Conservation (phyloP, 1,140 invertebrate species). For the Sitobion miscanthi region DNA sequence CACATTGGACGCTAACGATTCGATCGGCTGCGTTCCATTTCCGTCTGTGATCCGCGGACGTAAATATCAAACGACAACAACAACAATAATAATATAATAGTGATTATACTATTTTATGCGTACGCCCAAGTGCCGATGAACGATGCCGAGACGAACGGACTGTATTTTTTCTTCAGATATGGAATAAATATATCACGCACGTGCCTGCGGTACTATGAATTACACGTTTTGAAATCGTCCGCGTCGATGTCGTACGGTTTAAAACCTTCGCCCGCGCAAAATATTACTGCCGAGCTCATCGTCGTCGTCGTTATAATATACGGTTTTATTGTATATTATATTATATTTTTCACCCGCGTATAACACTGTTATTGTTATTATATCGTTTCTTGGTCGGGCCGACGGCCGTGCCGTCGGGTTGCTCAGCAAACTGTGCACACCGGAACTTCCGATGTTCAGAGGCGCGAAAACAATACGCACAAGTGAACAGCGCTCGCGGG, state of each 20-base stretch:
- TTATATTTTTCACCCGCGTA: neutral
- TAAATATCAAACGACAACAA: neutral
- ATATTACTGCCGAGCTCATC: neutral
- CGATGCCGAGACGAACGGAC: neutral
- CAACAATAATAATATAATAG: neutral
- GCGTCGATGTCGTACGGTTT: neutral
- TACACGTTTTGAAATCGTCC: neutral
- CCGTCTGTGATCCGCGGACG: neutral
- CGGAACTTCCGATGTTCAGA: slow-evolving; percentile 42
- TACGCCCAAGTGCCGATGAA: too few relatives aligned
- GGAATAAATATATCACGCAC: neutral
- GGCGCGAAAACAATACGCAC: slow-evolving; percentile 29
- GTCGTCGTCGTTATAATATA: neutral
- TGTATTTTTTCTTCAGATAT: neutral
- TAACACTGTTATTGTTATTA: neutral
- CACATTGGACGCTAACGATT: neutral
- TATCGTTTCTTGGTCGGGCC: neutral
- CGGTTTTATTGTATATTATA: neutral
- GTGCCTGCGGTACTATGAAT: neutral
- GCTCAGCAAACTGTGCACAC: slow-evolving; percentile 15
- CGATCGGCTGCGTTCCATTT: neutral
- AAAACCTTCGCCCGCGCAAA: neutral
- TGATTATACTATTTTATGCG: neutral
- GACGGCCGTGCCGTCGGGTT: neutral
- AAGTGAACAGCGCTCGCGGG: slow-evolving; percentile 25